Evolutionary conservation across 2,113 vertebrate species (phyloP).

Genomic region (Austrofundulus limnaeus): DNA sequence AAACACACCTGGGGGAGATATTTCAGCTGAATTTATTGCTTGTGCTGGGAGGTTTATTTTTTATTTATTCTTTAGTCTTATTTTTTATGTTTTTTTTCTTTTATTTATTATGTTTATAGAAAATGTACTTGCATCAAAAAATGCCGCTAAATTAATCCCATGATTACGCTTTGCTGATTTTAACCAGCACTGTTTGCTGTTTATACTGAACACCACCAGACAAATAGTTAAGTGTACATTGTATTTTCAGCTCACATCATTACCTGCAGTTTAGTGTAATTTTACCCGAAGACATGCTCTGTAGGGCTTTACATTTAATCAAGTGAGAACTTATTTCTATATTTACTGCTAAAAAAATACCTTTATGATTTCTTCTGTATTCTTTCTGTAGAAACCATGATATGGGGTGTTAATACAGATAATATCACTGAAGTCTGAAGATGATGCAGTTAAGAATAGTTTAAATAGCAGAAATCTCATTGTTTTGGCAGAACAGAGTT

Average conservation of each 20-base stretch:
- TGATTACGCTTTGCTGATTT: not conserved
- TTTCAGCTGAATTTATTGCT: constrained; percentile 44
- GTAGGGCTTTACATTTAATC: constrained; percentile 13
- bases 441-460: not conserved
- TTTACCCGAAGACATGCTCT: not conserved
- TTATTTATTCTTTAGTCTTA: no score
- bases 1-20: constrained; percentile 46
- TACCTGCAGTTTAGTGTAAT: not conserved
- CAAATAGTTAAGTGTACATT: not conserved
- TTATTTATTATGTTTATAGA: not conserved
- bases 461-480: constrained; percentile 3
- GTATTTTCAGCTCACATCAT: not conserved
- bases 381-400: constrained; percentile 37
- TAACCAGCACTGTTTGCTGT: not conserved
- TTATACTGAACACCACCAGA: not conserved
- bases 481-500: constrained; percentile 16
- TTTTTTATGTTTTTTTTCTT: not conserved
- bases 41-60: not conserved
- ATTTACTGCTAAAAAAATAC: constrained; percentile 47
- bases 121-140: not conserved
- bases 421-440: constrained; percentile 19
- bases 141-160: not conserved
- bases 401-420: constrained; percentile 26
- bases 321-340: constrained; percentile 2
- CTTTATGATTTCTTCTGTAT: constrained; percentile 55